Evolutionary conservation across 1,140 invertebrate genomes (phyloP).

Genomic region (Coelopa frigida): DNA sequence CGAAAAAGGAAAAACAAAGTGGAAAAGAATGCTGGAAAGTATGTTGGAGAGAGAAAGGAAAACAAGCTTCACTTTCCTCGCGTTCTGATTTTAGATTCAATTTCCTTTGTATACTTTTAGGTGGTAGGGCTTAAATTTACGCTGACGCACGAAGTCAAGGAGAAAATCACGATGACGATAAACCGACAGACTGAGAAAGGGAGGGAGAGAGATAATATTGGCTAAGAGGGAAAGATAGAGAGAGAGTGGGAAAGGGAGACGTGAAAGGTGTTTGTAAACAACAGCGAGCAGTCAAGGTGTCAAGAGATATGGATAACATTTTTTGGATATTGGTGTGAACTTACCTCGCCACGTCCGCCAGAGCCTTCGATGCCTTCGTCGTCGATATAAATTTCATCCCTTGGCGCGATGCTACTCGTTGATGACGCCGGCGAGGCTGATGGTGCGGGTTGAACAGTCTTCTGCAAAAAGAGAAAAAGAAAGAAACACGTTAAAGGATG

Average conservation of each 20-base stretch:
- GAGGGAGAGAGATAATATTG: background rate
- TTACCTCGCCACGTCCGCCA: conserved; percentile 47
- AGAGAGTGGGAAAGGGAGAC: conserved; percentile 4
- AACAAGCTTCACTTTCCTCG: too few relatives aligned
- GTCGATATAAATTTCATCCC: conserved; percentile 47
- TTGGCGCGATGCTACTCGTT: conserved; percentile 17
- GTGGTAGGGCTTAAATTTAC: too few relatives aligned
- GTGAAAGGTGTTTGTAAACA: background rate
- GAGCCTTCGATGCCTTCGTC: conserved; percentile 48
- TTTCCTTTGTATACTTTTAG: too few relatives aligned
- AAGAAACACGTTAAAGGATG: too few relatives aligned
- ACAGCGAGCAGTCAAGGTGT: background rate
- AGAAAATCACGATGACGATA: too few relatives aligned
- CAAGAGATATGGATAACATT: background rate
- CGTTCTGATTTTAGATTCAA: too few relatives aligned
- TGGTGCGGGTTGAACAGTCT: conserved; percentile 32
- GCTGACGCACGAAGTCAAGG: too few relatives aligned
- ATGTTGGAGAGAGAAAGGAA: too few relatives aligned
- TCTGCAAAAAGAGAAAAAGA: conserved; percentile 26
- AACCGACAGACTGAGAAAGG: too few relatives aligned
- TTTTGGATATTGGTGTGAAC: conserved; percentile 5
- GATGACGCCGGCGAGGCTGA: conserved; percentile 17
- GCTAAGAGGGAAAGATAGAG: background rate
- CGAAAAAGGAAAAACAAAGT: too few relatives aligned
- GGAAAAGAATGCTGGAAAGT: too few relatives aligned